Base-by-base conservation (phyloP, 2,797 vertebrate genomes). In the Galagoides demidoff region DNA sequence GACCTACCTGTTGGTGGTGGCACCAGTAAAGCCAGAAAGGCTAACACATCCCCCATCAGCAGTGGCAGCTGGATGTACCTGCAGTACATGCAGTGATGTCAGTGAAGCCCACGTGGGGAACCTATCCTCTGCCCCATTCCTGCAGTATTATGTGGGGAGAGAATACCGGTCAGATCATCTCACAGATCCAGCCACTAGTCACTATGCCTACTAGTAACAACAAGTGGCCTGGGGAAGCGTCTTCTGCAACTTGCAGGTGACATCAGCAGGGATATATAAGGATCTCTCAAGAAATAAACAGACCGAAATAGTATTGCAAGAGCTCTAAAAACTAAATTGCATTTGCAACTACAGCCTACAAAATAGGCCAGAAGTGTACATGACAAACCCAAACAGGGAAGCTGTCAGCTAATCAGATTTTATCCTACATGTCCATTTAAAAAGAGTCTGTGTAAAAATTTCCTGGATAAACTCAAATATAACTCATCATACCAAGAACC, bases 331-430 rank as follows among this genome's bases (percentile, higher is more conserved):
- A 77, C 3, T n/a, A 76, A 68, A 90, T 16, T 76, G 27, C 34
- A 64, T 52, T 78, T 96, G 89, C 52, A 95, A 92, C 13, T 7
- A 74, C 22, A 88, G 78, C 19, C 23, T 43, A 88, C 5, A 85
- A 82, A 90, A 85, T 10, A 71, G 89, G 89, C 27, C 55, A 45
- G 92, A 89, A 88, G 14, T 68, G 64, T 85, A 85, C 17, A 31
- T 16, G 61, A 25, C 27, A 95, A 81, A 76, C 19, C 6, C 45
- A 94, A 96, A 92, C 29, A 73, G 34, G 34, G 22, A 37, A 23
- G 85, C 17, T 13, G 23, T n/a, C 16, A 61, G 43, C 39, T 90
- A 85, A 96, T 85, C 91, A 88, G 23, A 63, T 57, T 74, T 79
- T 79, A 70, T 59, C 82, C 73, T 27, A 76, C 96, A 71, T 79